Conservation (phyloP, 92 coral and sea anemone genomes). For the Palythoa heliodiscus region DNA sequence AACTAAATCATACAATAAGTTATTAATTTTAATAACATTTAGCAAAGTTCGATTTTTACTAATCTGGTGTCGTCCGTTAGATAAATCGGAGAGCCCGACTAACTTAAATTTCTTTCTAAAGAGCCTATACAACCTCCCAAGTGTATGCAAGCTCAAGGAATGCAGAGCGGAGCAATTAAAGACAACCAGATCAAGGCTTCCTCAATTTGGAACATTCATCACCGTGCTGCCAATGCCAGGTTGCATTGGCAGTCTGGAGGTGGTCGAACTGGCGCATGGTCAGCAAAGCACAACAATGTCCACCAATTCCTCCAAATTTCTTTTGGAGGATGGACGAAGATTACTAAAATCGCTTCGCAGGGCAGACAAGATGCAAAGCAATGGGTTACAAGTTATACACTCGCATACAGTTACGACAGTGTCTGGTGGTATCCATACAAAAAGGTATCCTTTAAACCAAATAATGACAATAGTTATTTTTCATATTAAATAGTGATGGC, state of each 20-base stretch:
- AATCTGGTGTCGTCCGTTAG: not conserved
- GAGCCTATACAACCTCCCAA: not conserved
- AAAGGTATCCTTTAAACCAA: not conserved
- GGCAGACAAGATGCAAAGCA: conserved; percentile 1
- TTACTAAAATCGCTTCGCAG: not conserved
- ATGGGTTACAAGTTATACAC: not conserved
- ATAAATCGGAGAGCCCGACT: too few species aligned
- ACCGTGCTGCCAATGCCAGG: not conserved
- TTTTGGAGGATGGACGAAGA: not conserved
- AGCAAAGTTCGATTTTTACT: not conserved
- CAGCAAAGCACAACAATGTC: not conserved
- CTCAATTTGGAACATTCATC: not conserved
- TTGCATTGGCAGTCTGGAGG: not conserved
- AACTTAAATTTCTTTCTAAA: not conserved
- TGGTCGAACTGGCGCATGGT: not conserved
- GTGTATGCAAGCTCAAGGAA: not conserved
- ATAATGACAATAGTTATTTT: too few species aligned
- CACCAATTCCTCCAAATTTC: not conserved
- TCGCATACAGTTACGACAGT: not conserved
- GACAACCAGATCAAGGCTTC: not conserved
- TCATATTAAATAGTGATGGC: not conserved
- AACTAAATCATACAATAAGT: too few species aligned
- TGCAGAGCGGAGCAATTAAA: not conserved
- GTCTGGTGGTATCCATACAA: not conserved
- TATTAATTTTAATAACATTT: too few species aligned